phyloP scores from a whole-genome alignment of 2,888 invertebrate genomes.

The Coecobrya sp. region DNA sequence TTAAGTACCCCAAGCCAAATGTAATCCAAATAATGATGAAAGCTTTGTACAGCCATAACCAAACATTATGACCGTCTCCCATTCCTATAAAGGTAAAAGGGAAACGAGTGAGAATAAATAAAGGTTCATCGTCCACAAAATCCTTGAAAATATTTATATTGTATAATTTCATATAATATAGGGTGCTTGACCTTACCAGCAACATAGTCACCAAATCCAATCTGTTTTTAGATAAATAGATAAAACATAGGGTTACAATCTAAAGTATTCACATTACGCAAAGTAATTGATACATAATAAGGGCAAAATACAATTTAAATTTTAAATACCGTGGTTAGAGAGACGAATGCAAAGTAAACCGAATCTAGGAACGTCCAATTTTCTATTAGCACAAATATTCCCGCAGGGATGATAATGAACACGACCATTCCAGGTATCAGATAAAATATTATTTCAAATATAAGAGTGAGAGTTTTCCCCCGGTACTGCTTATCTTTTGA shows the following conservation, averaged over 20 bases:
- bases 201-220: constrained; percentile 97
- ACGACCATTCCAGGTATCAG: constrained; percentile 96
- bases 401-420: constrained; percentile 95
- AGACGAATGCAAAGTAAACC: constrained; percentile 90
- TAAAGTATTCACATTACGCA: no score
- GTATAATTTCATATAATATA: neutral
- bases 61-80: constrained; percentile 85
- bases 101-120: no score
- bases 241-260: neutral
- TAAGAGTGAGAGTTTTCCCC: constrained; percentile 90
- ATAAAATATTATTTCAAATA: constrained; percentile 94
- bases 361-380: constrained; percentile 95
- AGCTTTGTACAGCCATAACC: constrained; percentile 91
- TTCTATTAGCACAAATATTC: constrained; percentile 94
- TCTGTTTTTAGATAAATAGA: constrained; percentile 88
- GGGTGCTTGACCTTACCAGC: constrained; percentile 90
- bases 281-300: neutral
- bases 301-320: neutral
- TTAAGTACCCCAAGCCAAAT: constrained; percentile 96
- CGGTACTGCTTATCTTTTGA: constrained; percentile 89
- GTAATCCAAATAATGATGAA: constrained; percentile 96
- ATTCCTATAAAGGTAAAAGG: constrained; percentile 84
- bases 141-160: no score
- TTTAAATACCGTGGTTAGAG: constrained; percentile 87
- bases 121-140: no score